Conservation (phyloP, 2,797 vertebrate genomes). For the Natrix natrix region DNA sequence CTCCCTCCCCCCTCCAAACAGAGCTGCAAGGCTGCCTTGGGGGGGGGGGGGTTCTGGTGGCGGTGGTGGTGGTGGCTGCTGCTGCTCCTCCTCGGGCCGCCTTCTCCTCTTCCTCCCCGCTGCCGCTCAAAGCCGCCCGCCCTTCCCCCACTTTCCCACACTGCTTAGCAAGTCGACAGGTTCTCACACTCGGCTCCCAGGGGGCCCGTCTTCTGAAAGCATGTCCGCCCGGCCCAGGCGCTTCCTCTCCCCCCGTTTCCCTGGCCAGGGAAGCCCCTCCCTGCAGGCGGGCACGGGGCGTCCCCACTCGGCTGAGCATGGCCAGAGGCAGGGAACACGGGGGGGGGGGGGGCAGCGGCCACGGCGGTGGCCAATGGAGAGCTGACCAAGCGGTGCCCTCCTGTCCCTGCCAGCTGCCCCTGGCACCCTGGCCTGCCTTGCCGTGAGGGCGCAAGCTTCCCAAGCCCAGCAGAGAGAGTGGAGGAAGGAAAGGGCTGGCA, state of each 20-base stretch:
- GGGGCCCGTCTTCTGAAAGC: slow-evolving; percentile 33
- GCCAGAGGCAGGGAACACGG: background rate
- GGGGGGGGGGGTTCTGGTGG: no score
- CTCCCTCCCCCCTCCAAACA: background rate
- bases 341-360: background rate
- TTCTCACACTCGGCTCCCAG: slow-evolving; percentile 61
- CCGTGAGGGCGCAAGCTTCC: background rate
- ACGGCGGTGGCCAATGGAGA: background rate
- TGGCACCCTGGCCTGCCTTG: no score
- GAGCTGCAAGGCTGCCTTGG: background rate
- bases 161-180: slow-evolving; percentile 59
- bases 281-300: background rate
- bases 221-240: slow-evolving; percentile 5
- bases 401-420: background rate
- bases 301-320: background rate
- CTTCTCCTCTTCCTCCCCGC: slow-evolving; percentile 4
- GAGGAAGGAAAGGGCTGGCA: background rate
- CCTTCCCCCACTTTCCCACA: slow-evolving; percentile 71
- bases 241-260: background rate
- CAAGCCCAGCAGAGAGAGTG: no score
- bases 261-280: slow-evolving; percentile 52
- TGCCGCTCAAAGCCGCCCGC: slow-evolving; percentile 34
- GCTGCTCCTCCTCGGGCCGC: background rate
- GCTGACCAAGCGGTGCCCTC: background rate
- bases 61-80: background rate